Evolutionary conservation across 2,113 vertebrate species (phyloP), one percentile per base, ranked within the genome.

Genomic region (Probosciger aterrimus): DNA sequence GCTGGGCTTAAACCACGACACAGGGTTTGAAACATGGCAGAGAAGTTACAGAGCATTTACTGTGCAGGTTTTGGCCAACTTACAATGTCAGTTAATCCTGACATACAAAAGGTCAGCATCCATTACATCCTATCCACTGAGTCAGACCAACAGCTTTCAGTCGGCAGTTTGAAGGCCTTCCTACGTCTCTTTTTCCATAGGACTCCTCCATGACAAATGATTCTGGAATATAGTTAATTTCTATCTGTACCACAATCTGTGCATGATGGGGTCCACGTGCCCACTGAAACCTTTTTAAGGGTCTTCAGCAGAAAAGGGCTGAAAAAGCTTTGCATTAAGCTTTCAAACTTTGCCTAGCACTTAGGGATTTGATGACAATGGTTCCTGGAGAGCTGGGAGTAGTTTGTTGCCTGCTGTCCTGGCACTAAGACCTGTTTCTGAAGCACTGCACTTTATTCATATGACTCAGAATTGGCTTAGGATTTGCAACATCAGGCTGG

Each of bases 41-140:
- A 64, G 90, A 55, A 43, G 17, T 41, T 46, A 70, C 71, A 78
- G 68, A 74, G 76, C 60, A 17, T 94, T 78, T 37, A 37, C 84
- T 88, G 63, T 67, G 88, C 79, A 7, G 4, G 30, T 94, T 93
- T 95, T 83, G 93, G 92, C 90, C 93, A 85, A 63, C 0, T 81
- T 37, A 70, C 90, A 90, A 68, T 88, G 60, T 50, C 55, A 14
- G 68, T 92, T 91, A 96, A 94, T 96, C 93, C 90, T 90, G 90
- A 22, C 95, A 81, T 83, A 93, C 63, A 86, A 95, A 90, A 94
- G 71, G 43, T 37, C 79, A 85, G 50, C 88, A 90, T 74, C 79
- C 60, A n/a, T 84, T 12, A 3, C 83, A 82, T 91, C 86, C 95
- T 87, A 3, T 67, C 82, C 73, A 6, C 91, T 35, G 62, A 43